Conservation (phyloP, 2,888 invertebrate genomes). For the Eupelmus urozonus region DNA sequence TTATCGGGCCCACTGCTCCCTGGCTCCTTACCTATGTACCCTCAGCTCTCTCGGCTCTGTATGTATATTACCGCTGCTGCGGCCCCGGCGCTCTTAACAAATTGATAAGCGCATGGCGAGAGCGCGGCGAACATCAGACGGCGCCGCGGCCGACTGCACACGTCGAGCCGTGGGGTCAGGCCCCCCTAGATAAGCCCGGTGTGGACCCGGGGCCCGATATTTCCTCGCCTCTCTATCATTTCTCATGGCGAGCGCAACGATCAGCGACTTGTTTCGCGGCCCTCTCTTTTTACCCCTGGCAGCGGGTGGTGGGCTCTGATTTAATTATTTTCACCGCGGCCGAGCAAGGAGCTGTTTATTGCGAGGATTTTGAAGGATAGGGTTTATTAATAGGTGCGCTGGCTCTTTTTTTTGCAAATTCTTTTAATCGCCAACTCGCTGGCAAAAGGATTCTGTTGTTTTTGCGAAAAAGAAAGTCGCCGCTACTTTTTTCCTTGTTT, state of each 20-base stretch:
- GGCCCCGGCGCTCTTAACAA: slow-evolving; percentile 73
- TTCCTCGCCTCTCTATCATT: slow-evolving; percentile 37
- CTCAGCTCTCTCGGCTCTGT: no score
- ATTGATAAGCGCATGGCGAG: slow-evolving; percentile 77
- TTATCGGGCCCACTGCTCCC: slow-evolving; percentile 66
- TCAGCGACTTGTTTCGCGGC: slow-evolving; percentile 3
- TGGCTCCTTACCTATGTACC: not conserved
- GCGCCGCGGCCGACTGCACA: slow-evolving; percentile 19
- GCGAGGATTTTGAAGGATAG: not conserved
- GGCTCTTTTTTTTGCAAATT: no score
- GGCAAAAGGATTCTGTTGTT: no score
- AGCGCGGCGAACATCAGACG: slow-evolving; percentile 75
- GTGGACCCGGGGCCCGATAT: slow-evolving; percentile 35
- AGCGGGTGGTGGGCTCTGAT: not conserved
- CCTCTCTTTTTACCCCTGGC: not conserved
- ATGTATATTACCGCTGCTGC: slow-evolving; percentile 5
- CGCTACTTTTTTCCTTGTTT: no score
- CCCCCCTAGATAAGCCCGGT: slow-evolving; percentile 8
- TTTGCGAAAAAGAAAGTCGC: no score
- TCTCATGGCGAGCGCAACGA: slow-evolving; percentile 29
- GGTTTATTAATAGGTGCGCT: no score
- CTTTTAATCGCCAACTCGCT: no score
- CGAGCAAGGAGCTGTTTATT: no score
- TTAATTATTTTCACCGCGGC: not conserved
- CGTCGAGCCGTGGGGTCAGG: slow-evolving; percentile 11